Percentiles rank a stretch among this genome's conserved stretches.
Evolutionary conservation across 2,113 vertebrate genomes (phyloP).

Genomic region (Pangasianodon hypophthalmus): DNA sequence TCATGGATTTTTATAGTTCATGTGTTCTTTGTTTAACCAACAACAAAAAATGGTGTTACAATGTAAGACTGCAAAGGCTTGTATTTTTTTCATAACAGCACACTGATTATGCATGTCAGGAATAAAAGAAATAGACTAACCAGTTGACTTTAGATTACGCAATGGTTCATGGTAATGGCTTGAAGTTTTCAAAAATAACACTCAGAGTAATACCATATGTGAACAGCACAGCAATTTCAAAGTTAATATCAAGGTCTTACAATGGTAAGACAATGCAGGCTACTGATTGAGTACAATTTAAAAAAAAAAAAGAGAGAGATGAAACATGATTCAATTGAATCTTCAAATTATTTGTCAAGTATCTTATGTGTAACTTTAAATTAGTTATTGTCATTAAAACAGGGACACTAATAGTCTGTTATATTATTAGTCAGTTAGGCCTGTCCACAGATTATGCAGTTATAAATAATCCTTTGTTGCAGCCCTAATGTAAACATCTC

Average conservation of each 20-base stretch:
- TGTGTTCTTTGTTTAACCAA: neutral
- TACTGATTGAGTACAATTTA: no score
- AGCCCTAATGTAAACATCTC: neutral
- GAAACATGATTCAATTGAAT: neutral
- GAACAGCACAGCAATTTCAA: neutral
- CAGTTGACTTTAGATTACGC: neutral
- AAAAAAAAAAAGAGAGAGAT: neutral
- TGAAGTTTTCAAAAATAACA: neutral
- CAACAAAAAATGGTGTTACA: neutral
- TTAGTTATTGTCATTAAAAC: neutral
- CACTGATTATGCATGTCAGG: neutral
- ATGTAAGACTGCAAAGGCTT: neutral
- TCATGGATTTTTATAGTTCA: neutral
- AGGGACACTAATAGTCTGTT: neutral
- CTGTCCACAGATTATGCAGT: neutral
- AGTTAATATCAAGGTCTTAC: neutral
- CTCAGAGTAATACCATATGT: neutral
- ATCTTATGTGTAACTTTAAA: neutral
- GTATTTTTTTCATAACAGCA: neutral
- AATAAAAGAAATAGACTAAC: neutral
- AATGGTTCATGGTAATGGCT: neutral
- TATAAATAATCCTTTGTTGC: neutral
- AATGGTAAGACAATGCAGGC: neutral
- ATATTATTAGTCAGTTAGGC: neutral
- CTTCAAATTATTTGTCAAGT: neutral